Evolutionary conservation across 2,797 vertebrate species (phyloP).

Genomic region (Morus bassanus): DNA sequence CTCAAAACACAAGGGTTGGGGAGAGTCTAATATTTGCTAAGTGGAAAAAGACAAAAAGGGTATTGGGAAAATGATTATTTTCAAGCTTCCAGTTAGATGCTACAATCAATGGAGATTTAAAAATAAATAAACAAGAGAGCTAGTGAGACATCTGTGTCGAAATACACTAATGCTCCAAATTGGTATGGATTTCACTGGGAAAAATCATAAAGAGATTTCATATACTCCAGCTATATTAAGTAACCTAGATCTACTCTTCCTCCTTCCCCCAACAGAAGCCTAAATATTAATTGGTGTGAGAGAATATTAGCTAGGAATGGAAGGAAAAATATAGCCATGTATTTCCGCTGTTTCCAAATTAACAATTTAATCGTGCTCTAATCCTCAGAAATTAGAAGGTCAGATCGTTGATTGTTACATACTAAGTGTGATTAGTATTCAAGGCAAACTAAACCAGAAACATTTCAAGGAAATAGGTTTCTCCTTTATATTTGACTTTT

Average conservation of each 20-base stretch:
- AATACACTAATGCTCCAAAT: slow-evolving; percentile 21
- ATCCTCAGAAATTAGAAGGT: not conserved
- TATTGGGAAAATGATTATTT: slow-evolving; percentile 18
- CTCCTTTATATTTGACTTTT: not conserved
- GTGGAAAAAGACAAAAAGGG: not conserved
- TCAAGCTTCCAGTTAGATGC: not conserved
- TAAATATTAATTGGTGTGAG: not conserved
- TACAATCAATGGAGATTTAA: slow-evolving; percentile 10
- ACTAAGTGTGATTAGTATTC: not conserved
- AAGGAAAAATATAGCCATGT: not conserved
- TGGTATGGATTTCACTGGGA: slow-evolving; percentile 2
- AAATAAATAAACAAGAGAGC: slow-evolving; percentile 33
- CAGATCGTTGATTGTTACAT: not conserved
- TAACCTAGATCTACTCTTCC: not conserved
- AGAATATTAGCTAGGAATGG: not conserved
- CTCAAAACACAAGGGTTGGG: not conserved
- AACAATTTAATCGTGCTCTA: not conserved
- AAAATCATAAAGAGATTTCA: not conserved
- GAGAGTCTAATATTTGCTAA: slow-evolving; percentile 10
- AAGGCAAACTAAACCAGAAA: not conserved
- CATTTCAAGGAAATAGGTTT: not conserved
- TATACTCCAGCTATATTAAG: not conserved
- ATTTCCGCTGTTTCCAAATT: not conserved
- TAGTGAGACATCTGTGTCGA: not conserved
- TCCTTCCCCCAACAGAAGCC: not conserved